Evolutionary conservation across 1,140 invertebrate species (phyloP).

Genomic region (Anadara kagoshimensis): DNA sequence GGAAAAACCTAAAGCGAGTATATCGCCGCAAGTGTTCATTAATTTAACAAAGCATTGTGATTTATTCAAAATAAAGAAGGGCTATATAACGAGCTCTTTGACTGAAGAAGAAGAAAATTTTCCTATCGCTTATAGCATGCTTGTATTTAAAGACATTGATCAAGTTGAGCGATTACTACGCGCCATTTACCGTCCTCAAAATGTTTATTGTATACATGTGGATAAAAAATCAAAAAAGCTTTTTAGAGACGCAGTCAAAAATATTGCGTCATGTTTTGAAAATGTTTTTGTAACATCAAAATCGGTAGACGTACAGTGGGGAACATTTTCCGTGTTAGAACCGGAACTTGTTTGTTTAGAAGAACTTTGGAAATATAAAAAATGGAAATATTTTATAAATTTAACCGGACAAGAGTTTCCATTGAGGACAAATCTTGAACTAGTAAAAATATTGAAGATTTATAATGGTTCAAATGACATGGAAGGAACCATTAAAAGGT

Average conservation of each 20-base stretch:
- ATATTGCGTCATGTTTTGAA: constrained; percentile 52
- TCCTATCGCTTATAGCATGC: constrained; percentile 52
- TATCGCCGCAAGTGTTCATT: too few relatives aligned
- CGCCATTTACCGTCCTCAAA: constrained; percentile 63
- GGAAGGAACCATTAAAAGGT: constrained; percentile 21
- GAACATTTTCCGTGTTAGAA: constrained; percentile 49
- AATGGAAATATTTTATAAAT: constrained; percentile 70
- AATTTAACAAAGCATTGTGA: too few relatives aligned
- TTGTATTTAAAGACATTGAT: constrained; percentile 52
- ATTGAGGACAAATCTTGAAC: constrained; percentile 61
- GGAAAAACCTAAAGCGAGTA: too few relatives aligned
- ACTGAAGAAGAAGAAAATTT: constrained; percentile 38
- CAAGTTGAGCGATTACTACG: constrained; percentile 59
- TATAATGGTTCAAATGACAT: constrained; percentile 64
- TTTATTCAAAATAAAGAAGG: too few relatives aligned
- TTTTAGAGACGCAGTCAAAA: constrained; percentile 15
- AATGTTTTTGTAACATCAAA: constrained; percentile 56
- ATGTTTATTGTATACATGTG: constrained; percentile 67
- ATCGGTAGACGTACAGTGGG: constrained; percentile 47
- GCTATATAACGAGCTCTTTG: constrained; percentile 48
- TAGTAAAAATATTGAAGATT: constrained; percentile 58
- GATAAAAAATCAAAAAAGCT: constrained; percentile 47
- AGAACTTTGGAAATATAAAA: constrained; percentile 47
- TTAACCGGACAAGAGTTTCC: constrained; percentile 68
- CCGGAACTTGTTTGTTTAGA: constrained; percentile 62